Evolutionary conservation across 1,140 invertebrate genomes (phyloP).

Genomic region (Cyrtorhinus lividipennis): DNA sequence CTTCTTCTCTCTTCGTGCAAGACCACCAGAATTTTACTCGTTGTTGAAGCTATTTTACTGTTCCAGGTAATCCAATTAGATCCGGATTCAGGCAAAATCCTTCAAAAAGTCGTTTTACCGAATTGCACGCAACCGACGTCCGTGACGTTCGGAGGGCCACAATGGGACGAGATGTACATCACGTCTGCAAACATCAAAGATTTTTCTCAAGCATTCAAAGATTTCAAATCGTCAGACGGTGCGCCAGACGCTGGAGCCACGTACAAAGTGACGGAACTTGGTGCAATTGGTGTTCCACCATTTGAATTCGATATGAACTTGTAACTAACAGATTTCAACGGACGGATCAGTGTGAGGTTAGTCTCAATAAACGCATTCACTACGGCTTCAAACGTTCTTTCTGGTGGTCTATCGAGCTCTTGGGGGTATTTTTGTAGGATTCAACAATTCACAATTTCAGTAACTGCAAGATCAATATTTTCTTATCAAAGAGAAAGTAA

Average conservation of each 20-base stretch:
- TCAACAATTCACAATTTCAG: background rate
- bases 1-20: too few relatives aligned
- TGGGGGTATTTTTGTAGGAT: background rate
- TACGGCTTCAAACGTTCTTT: too few relatives aligned
- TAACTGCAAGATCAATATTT: background rate
- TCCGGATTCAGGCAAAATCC: background rate
- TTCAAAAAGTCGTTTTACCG: background rate
- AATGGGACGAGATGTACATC: background rate
- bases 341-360: background rate
- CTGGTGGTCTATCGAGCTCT: too few relatives aligned
- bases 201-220: background rate
- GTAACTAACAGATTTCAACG: background rate
- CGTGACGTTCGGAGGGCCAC: background rate
- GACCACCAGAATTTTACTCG: too few relatives aligned
- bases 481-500: background rate
- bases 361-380: too few relatives aligned
- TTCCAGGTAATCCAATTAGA: background rate
- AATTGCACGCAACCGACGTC: background rate
- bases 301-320: background rate
- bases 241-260: background rate
- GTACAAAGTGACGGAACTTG: background rate
- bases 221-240: background rate
- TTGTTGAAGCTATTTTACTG: too few relatives aligned
- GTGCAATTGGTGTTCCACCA: background rate
- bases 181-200: background rate